Percentiles rank a stretch among this genome's conserved stretches.
Evolutionary conservation across 92 coral and sea anemone genomes (phyloP).

Genomic region (Bergia puertoricense): DNA sequence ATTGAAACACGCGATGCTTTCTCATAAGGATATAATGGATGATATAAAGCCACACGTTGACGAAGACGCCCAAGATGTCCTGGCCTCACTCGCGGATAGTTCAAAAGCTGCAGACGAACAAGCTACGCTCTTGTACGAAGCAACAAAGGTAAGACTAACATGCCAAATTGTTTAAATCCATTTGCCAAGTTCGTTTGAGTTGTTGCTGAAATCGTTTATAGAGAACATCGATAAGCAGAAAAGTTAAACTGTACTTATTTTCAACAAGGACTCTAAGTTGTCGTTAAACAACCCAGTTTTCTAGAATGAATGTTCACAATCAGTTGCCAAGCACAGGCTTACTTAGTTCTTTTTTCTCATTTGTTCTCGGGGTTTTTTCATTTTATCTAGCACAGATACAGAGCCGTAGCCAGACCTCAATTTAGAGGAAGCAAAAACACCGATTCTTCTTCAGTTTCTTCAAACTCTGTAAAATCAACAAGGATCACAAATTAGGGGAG

Average conservation of each 20-base stretch:
- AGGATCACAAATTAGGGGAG: too few species aligned
- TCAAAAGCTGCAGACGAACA: conserved; percentile 78
- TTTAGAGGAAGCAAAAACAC: too few species aligned
- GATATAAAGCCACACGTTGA: conserved; percentile 74
- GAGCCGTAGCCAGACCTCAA: too few species aligned
- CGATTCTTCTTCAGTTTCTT: too few species aligned
- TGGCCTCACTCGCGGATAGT: conserved; percentile 58
- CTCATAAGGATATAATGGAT: conserved; percentile 80
- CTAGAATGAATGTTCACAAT: not conserved
- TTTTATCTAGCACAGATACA: too few species aligned
- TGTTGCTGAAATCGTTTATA: not conserved
- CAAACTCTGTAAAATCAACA: too few species aligned
- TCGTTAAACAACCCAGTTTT: not conserved
- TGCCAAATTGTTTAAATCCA: not conserved
- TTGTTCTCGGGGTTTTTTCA: too few species aligned
- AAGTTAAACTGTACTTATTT: not conserved
- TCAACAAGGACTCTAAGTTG: too few species aligned
- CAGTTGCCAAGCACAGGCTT: not conserved
- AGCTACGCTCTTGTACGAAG: conserved; percentile 74
- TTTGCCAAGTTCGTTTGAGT: not conserved
- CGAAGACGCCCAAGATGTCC: conserved; percentile 70
- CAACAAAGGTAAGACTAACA: conserved; percentile 62
- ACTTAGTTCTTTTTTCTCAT: too few species aligned
- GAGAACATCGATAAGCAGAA: not conserved
- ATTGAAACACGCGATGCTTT: not conserved